phyloP scores from a whole-genome alignment of 2,113 vertebrate genomes.

The Cygnus atratus region DNA sequence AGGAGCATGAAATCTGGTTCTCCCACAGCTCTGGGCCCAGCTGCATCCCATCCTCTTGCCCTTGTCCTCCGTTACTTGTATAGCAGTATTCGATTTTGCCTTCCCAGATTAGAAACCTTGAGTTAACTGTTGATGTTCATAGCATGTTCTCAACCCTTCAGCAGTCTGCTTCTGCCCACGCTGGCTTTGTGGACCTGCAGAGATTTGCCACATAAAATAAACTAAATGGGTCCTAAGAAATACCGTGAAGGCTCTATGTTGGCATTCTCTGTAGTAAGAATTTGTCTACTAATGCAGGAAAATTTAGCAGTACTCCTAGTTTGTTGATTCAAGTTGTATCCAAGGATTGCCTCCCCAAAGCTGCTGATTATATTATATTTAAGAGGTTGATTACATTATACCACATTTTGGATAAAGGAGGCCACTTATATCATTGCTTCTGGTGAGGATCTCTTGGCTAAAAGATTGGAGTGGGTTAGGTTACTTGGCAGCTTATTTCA shows the following conservation, averaged over 20 bases:
- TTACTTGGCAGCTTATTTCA: slow-evolving; percentile 22
- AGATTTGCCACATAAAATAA: background rate
- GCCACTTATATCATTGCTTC: background rate
- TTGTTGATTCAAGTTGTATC: background rate
- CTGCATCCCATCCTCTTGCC: background rate
- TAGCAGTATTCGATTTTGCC: background rate
- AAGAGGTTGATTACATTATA: background rate
- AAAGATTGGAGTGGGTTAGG: background rate
- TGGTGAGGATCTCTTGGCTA: background rate
- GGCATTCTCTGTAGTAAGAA: background rate
- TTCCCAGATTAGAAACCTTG: background rate
- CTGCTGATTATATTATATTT: background rate
- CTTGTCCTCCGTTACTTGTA: background rate
- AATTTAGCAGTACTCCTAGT: background rate
- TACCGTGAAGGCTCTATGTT: background rate
- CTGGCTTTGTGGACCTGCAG: background rate
- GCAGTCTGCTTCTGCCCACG: background rate
- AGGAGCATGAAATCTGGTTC: background rate
- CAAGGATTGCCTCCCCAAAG: background rate
- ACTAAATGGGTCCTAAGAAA: background rate
- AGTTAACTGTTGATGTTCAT: background rate
- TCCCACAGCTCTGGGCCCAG: background rate
- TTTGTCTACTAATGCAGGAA: background rate
- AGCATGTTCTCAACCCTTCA: rapidly evolving
- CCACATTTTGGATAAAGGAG: background rate